Percentiles rank a stretch among this genome's conserved stretches.
Evolutionary conservation across 92 coral and sea anemone species (phyloP).

Genomic region (Zoanthus sociatus): DNA sequence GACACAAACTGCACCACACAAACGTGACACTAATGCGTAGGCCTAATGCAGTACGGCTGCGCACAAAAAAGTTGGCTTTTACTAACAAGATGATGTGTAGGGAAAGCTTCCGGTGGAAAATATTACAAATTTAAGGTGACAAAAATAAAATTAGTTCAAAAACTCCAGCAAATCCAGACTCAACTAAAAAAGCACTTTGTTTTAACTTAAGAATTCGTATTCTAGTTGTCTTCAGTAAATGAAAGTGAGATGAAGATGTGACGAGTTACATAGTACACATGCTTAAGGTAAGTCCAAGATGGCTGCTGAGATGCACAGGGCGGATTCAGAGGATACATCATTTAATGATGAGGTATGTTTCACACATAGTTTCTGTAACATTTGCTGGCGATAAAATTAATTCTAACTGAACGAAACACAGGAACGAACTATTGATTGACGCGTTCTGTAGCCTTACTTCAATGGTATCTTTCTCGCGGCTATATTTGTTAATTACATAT

Average conservation of each 20-base stretch:
- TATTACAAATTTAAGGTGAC: neutral
- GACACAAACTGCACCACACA: no score
- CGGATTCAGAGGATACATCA: conserved; percentile 25
- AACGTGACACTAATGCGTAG: no score
- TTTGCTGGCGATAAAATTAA: conserved; percentile 42
- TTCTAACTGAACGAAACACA: conserved; percentile 38
- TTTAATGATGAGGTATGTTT: conserved; percentile 46
- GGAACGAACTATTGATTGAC: conserved; percentile 45
- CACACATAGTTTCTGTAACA: neutral
- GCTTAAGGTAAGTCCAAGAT: conserved; percentile 6
- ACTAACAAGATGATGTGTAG: neutral
- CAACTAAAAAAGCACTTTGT: no score
- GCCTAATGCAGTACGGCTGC: no score
- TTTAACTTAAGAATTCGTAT: no score
- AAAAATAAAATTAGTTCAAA: neutral
- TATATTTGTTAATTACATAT: conserved; percentile 6
- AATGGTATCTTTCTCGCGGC: conserved; percentile 15
- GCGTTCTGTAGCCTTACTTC: conserved; percentile 41
- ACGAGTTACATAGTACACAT: conserved; percentile 29
- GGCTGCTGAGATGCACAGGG: conserved; percentile 3
- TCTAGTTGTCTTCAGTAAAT: no score
- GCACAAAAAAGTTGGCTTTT: no score
- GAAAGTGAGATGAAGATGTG: no score
- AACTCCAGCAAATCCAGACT: neutral
- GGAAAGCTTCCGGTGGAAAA: neutral